phyloP scores from a whole-genome alignment of 2,113 vertebrate genomes.

The Rutilus rutilus region DNA sequence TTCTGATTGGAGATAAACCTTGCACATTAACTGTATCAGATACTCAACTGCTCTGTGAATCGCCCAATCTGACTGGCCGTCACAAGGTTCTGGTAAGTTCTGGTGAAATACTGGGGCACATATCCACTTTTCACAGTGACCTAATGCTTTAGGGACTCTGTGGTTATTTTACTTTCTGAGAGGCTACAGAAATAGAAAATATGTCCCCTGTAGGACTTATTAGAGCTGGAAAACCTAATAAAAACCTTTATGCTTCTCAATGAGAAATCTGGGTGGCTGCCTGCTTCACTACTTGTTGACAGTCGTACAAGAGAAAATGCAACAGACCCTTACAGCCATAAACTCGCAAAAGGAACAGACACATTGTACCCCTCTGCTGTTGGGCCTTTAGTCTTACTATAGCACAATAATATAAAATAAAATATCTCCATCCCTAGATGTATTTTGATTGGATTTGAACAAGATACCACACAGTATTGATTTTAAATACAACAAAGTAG shows the following conservation, averaged over 20 bases:
- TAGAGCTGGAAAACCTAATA: constrained; percentile 69
- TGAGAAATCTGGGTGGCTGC: constrained; percentile 61
- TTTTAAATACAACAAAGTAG: background rate
- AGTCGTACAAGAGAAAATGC: constrained; percentile 51
- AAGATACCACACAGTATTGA: background rate
- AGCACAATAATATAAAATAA: background rate
- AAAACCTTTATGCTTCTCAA: constrained; percentile 69
- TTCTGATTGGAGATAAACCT: constrained; percentile 93
- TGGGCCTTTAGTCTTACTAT: constrained; percentile 14
- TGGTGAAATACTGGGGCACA: background rate
- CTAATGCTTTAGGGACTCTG: constrained; percentile 63
- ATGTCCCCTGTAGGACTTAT: constrained; percentile 65
- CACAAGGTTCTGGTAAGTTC: constrained; percentile 95
- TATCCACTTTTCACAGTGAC: constrained; percentile 51
- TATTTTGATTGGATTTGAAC: constrained; percentile 4
- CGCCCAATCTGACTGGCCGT: constrained; percentile 91
- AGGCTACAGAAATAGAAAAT: constrained; percentile 69
- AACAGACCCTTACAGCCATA: constrained; percentile 57
- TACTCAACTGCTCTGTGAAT: constrained; percentile 95
- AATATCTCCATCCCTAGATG: background rate
- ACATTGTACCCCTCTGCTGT: constrained; percentile 39
- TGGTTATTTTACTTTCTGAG: constrained; percentile 61
- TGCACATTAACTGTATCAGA: constrained; percentile 93
- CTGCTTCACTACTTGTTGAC: constrained; percentile 53
- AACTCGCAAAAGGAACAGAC: constrained; percentile 55